A percentile compares a stretch with the other conserved stretches of the same genome.
These are phyloP conservation scores for Agrilus mali DNA, from an alignment of 2,888 invertebrate species.

Conservation along the genomic window DNA sequence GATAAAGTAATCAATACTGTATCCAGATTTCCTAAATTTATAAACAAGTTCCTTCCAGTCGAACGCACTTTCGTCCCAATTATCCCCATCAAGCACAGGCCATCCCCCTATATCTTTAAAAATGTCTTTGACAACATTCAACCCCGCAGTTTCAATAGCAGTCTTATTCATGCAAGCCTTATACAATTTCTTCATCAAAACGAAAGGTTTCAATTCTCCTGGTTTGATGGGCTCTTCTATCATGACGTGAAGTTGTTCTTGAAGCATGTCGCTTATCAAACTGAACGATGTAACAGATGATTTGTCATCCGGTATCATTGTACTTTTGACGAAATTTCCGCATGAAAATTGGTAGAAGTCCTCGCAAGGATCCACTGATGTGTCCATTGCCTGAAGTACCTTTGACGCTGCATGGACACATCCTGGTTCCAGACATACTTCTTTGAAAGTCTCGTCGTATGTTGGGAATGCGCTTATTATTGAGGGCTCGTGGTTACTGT, in stretches of 20 bases:
- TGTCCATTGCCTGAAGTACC: conserved; percentile 59
- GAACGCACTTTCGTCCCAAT: conserved; percentile 60
- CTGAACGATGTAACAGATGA: conserved; percentile 66
- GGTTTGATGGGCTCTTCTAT: conserved; percentile 51
- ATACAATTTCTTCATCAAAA: conserved; percentile 70
- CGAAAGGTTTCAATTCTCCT: conserved; percentile 57
- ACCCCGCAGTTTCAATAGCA: conserved; percentile 66
- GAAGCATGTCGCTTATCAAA: conserved; percentile 59
- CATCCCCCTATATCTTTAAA: conserved; percentile 77
- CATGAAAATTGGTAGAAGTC: conserved; percentile 75
- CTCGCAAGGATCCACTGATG: conserved; percentile 61
- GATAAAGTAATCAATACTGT: conserved; percentile 80
- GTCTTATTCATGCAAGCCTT: conserved; percentile 79
- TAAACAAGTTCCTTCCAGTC: conserved; percentile 75
- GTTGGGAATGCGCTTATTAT: conserved; percentile 17
- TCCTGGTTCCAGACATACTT: conserved; percentile 58
- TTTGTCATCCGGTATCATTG: conserved; percentile 70
- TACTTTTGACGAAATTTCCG: conserved; percentile 58
- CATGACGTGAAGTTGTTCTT: conserved; percentile 57
- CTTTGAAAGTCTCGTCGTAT: conserved; percentile 23
- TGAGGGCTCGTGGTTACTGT: conserved; percentile 8
- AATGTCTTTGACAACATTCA: conserved; percentile 58
- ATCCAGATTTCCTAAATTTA: conserved; percentile 66
- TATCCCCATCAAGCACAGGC: conserved; percentile 74
- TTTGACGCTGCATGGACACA: conserved; percentile 72